Evolutionary conservation across 2,888 invertebrate species (phyloP), one percentile per base, ranked within the genome.

Genomic region (Thereva nobilitata): DNA sequence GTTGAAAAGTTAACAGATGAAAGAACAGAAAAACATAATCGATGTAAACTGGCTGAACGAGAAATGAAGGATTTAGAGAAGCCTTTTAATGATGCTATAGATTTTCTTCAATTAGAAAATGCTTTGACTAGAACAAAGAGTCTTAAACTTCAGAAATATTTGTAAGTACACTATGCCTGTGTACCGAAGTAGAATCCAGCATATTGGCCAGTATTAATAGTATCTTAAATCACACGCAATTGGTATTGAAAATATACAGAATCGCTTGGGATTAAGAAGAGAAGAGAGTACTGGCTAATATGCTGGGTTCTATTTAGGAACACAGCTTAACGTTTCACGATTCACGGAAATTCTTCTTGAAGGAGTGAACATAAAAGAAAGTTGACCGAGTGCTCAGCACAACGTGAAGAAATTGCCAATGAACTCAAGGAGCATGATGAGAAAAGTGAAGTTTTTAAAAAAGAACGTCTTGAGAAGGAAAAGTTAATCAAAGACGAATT

Each of bases 71-170:
- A 89, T 73, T 80, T 95, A 57, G 87, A 90, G 74, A 87, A 86
- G 68, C 92, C 93, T 0, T 92, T 90, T 85, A 86, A 89, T 68
- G 89, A 90, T 66, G 92, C 93, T 0, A 85, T 93, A 0, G 86
- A 89, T 54, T 89, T 88, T 75, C 83, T 98, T 73, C 88, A 88
- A 71, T 78, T 88, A 23, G 93, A 95, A 76, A 99, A 99, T 78
- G 84, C 84, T 3, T 83, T 89, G 1, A 84, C 86, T 1, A 83
- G 85, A 61, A 85, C 86, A 2, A 87, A 88, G 74, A 92, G 93
- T 81, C 84, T 86, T 73, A 77, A 90, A 40, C 85, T 86, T 71
- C 93, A 94, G 79, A 87, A 87, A 74, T 84, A 44, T 9, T 84
- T 87, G 87, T 88, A 74, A 82, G 85, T 77, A 54, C 47, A 67